Percentiles rank a stretch among this genome's conserved stretches.
These are phyloP conservation scores for Corythucha ciliata DNA, from an alignment of 2,888 invertebrate genomes.

Conservation along the genomic window DNA sequence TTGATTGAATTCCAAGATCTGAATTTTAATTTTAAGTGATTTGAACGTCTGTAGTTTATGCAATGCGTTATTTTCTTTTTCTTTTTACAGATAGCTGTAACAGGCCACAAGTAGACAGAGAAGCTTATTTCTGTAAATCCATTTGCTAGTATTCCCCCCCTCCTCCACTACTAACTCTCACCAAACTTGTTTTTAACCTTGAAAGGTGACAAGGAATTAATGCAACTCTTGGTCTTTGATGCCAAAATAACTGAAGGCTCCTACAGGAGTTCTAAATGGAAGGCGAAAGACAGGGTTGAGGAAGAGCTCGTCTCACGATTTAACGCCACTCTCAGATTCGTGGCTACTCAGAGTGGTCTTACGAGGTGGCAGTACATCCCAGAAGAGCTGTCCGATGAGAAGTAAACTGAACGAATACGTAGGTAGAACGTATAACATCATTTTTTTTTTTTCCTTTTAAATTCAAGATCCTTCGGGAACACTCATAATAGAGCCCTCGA, in stretches of 20 bases:
- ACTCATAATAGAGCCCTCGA: slow-evolving; percentile 67
- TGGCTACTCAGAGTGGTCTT: slow-evolving; percentile 80
- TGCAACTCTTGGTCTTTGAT: slow-evolving; percentile 78
- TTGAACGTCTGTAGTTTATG: background rate
- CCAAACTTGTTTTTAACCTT: slow-evolving; percentile 8
- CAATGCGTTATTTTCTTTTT: background rate
- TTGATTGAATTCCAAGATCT: too few species aligned
- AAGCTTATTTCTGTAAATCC: slow-evolving; percentile 65
- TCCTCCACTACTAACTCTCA: background rate
- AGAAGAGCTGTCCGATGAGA: slow-evolving; percentile 22
- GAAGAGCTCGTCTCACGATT: slow-evolving; percentile 53
- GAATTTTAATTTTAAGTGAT: background rate
- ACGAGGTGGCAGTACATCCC: slow-evolving; percentile 73
- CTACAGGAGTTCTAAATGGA: slow-evolving; percentile 39
- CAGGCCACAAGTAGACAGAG: slow-evolving; percentile 51
- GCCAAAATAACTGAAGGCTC: slow-evolving; percentile 59
- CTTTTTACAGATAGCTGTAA: slow-evolving; percentile 54
- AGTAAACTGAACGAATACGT: slow-evolving; percentile 20
- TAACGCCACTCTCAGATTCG: slow-evolving; percentile 66
- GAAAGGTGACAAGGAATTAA: slow-evolving; percentile 61
- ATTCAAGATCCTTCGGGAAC: slow-evolving; percentile 54
- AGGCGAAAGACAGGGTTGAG: slow-evolving; percentile 32
- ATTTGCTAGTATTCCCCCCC: background rate
- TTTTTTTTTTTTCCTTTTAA: background rate
- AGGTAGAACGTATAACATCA: background rate